Conservation (phyloP, 2,888 invertebrate species). For the Cryptocephalus primarius region DNA sequence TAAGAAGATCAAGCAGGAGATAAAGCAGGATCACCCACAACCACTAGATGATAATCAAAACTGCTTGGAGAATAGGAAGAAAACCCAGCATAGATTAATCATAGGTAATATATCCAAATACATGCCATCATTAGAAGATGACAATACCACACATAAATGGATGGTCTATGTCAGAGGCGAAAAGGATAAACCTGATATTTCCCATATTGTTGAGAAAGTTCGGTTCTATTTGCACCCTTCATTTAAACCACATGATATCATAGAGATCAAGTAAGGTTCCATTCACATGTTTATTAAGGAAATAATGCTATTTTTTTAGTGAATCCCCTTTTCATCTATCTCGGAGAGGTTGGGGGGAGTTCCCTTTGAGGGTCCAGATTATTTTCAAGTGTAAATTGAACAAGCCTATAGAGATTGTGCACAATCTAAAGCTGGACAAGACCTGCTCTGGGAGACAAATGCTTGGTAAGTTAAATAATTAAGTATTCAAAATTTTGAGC, state of each 20-base stretch:
- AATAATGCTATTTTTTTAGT: constrained; percentile 35
- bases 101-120: constrained; percentile 76
- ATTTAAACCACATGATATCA: constrained; percentile 76
- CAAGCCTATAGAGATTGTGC: constrained; percentile 68
- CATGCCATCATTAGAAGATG: constrained; percentile 55
- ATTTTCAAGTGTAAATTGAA: constrained; percentile 65
- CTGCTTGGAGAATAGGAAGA: constrained; percentile 21
- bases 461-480: constrained; percentile 42
- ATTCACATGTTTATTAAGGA: constrained; percentile 1
- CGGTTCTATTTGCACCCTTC: constrained; percentile 75
- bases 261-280: constrained; percentile 57
- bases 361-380: constrained; percentile 70
- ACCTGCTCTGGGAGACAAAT: constrained; percentile 77
- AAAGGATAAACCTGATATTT: constrained; percentile 46
- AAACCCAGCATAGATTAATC: constrained; percentile 33
- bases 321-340: constrained; percentile 74
- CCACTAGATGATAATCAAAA: constrained; percentile 6
- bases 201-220: constrained; percentile 59
- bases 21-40: constrained; percentile 1
- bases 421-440: constrained; percentile 69
- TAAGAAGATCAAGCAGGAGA: constrained; percentile 16
- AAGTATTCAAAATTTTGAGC: constrained; percentile 42
- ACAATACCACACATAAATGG: constrained; percentile 79
- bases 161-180: constrained; percentile 74
- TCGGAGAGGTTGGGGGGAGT: constrained; percentile 87